A percentile compares a stretch with the other conserved stretches of the same genome.
Evolutionary conservation across 1,140 invertebrate genomes (phyloP).

Genomic region (Magallana ariakensis): DNA sequence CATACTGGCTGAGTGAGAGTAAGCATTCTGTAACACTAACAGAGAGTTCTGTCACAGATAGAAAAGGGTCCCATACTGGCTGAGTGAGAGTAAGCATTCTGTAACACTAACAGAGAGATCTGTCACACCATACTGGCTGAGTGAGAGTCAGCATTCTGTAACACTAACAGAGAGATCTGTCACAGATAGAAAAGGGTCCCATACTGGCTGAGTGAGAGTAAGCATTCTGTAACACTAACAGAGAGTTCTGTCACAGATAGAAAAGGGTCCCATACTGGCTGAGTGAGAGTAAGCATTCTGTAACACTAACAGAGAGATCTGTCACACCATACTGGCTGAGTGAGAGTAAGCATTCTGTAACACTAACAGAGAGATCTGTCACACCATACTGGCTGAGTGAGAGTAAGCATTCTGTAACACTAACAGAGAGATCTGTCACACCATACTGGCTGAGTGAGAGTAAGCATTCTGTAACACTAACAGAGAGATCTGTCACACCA

Average conservation of each 20-base stretch:
- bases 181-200: neutral
- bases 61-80: neutral
- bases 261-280: neutral
- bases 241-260: neutral
- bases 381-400: neutral
- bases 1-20: neutral
- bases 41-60: neutral
- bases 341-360: neutral
- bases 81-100: slow-evolving; percentile 3
- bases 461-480: neutral
- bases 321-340: neutral
- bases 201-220: neutral
- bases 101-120: neutral
- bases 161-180: neutral
- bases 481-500: neutral
- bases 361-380: neutral
- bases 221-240: neutral
- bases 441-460: neutral
- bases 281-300: neutral
- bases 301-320: neutral
- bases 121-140: neutral
- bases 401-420: neutral
- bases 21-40: neutral
- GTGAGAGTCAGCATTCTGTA: neutral
- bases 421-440: neutral